Evolutionary conservation across 2,113 vertebrate species (phyloP).

Genomic region (Thunnus thynnus): DNA sequence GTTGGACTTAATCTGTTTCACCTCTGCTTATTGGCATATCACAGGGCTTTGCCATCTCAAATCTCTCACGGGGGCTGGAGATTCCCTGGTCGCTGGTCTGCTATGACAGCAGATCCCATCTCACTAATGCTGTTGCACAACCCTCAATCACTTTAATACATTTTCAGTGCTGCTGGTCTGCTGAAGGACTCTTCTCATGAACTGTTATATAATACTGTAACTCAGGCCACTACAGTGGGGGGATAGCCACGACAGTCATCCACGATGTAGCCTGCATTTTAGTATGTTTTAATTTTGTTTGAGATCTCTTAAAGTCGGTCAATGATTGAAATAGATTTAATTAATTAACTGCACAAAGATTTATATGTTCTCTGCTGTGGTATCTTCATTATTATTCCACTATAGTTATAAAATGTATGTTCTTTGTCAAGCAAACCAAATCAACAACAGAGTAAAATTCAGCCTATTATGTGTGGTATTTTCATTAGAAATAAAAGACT

Average conservation of each 20-base stretch:
- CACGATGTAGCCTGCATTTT: constrained; percentile 19
- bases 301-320: constrained; percentile 15
- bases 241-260: constrained; percentile 36
- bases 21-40: constrained; percentile 80
- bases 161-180: constrained; percentile 61
- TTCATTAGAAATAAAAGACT: constrained; percentile 5
- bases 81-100: constrained; percentile 60
- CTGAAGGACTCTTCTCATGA: constrained; percentile 59
- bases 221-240: constrained; percentile 25
- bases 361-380: constrained; percentile 6
- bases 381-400: constrained; percentile 18
- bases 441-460: constrained; percentile 4
- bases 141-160: constrained; percentile 79
- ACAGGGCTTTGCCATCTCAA: constrained; percentile 69
- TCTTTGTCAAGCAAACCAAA: constrained; percentile 24
- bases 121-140: constrained; percentile 84
- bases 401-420: constrained; percentile 1
- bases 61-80: constrained; percentile 66
- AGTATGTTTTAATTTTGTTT: constrained; percentile 21
- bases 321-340: constrained; percentile 47
- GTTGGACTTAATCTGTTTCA: constrained; percentile 70
- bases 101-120: constrained; percentile 73
- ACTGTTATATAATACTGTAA: constrained; percentile 69
- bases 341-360: constrained; percentile 24
- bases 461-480: background rate